Evolutionary conservation across 1,140 invertebrate genomes (phyloP), one percentile per base, ranked within the genome.

Genomic region (Neotoxoptera formosana): DNA sequence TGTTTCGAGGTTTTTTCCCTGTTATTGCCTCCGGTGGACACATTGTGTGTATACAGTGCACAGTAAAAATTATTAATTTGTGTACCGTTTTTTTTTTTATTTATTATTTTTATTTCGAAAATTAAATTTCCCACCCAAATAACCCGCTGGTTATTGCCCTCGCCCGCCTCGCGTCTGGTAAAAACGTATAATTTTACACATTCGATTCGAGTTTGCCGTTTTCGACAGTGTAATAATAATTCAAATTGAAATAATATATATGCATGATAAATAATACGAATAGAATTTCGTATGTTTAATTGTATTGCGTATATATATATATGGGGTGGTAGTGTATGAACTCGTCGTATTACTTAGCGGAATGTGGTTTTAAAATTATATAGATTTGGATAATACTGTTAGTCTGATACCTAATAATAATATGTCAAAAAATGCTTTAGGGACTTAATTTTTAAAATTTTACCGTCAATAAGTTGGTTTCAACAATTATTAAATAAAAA

Each of bases 41-140:
- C 47, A 91, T 76, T 91, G 17, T 91, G 36, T 84, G 36, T 84
- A 14, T 45, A 45, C n/a, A 36, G 14, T 34, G 25, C 34, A 48
- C 34, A 17, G 21, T 92, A 83, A 81, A 92, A 92, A 92, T 84
- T 93, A 93, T 93, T 93, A 86, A 93, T 93, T 93, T 45, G 90
- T 30, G 14, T 45, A 34, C 56, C 21, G 53, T 83, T 92, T 51
- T 84, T 84, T 84, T 84, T 92, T 48, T 92, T 84, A 86, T 93
- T 41, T 56, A 56, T 36, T 53, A 51, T 91, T 81, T 91, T 91
- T 91, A 48, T 47, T 91, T 83, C 23, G 76, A 93, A 93, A 93
- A 92, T 93, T 92, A 51, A 93, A 86, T 83, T 91, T 91, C 56
- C 47, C 17, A 91, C 67, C 67, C 60, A 91, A 76, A 91, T 91